Conservation (phyloP, 2,797 vertebrate genomes). For the Myotis vivesi region DNA sequence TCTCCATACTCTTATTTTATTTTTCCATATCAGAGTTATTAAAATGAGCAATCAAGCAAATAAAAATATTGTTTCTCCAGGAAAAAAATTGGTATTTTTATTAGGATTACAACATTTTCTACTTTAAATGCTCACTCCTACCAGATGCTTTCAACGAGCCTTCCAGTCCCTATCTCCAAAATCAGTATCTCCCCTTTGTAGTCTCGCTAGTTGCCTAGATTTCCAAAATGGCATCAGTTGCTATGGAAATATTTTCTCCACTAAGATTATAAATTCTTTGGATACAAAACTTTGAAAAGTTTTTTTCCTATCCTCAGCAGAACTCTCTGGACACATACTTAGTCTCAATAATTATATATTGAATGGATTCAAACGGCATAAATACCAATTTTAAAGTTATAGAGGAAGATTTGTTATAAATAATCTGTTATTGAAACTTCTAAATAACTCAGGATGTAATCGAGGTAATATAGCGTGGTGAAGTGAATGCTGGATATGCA, state of each 20-base stretch:
- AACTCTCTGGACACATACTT: not conserved
- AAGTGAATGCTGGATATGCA: not conserved
- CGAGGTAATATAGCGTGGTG: not conserved
- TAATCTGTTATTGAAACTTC: not conserved
- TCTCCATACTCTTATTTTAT: not conserved
- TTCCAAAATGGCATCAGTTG: not conserved
- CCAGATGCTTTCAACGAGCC: not conserved
- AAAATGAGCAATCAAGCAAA: not conserved
- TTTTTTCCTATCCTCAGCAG: not conserved
- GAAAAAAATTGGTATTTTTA: not conserved
- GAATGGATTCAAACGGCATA: not conserved
- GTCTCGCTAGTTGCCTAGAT: not conserved
- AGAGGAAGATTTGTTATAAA: not conserved
- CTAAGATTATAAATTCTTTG: not conserved
- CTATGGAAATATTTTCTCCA: not conserved
- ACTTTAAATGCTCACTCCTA: not conserved
- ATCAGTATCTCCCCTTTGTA: not conserved
- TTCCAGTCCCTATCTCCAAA: accelerated
- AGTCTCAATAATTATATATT: not conserved
- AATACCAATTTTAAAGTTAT: not conserved
- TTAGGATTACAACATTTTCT: not conserved
- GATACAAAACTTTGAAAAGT: not conserved
- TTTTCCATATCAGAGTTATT: not conserved
- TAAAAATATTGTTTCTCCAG: not conserved
- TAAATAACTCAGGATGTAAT: not conserved